phyloP scores from a whole-genome alignment of 2,888 invertebrate genomes.

The Pterostichus madidus region DNA sequence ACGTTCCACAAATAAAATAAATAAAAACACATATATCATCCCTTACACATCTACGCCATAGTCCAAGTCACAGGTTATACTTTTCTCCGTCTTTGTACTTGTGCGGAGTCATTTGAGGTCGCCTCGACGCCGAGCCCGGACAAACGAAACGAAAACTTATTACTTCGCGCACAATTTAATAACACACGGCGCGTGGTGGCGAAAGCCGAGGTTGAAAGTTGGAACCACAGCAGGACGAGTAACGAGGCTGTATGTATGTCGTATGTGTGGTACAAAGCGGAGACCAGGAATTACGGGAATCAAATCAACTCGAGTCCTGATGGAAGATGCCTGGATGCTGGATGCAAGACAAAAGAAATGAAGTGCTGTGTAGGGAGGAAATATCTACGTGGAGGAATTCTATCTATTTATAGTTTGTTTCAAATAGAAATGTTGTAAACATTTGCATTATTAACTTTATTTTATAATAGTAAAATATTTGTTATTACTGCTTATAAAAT shows the following conservation, averaged over 20 bases:
- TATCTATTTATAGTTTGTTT: too few species aligned
- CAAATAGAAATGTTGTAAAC: too few species aligned
- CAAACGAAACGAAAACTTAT: slow-evolving; percentile 40
- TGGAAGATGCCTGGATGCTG: not conserved
- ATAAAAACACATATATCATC: slow-evolving; percentile 6
- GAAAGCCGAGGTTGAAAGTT: not conserved
- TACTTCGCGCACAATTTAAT: slow-evolving; percentile 20
- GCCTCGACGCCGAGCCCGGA: not conserved
- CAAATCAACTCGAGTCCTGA: slow-evolving; percentile 2
- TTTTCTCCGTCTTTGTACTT: not conserved
- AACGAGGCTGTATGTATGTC: too few species aligned
- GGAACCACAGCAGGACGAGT: not conserved
- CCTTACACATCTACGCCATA: not conserved
- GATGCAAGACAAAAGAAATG: not conserved
- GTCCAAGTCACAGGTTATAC: too few species aligned
- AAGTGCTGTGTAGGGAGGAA: not conserved
- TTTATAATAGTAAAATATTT: too few species aligned
- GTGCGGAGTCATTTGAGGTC: slow-evolving; percentile 1
- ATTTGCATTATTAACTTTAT: too few species aligned
- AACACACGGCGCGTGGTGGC: not conserved
- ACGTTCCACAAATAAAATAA: not conserved
- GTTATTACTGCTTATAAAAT: too few species aligned
- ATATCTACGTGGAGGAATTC: too few species aligned
- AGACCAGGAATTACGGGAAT: not conserved
- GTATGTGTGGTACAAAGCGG: slow-evolving; percentile 2